These are phyloP conservation scores for Chelmon rostratus DNA, from an alignment of 2,797 vertebrate species.

Conservation along the genomic window DNA sequence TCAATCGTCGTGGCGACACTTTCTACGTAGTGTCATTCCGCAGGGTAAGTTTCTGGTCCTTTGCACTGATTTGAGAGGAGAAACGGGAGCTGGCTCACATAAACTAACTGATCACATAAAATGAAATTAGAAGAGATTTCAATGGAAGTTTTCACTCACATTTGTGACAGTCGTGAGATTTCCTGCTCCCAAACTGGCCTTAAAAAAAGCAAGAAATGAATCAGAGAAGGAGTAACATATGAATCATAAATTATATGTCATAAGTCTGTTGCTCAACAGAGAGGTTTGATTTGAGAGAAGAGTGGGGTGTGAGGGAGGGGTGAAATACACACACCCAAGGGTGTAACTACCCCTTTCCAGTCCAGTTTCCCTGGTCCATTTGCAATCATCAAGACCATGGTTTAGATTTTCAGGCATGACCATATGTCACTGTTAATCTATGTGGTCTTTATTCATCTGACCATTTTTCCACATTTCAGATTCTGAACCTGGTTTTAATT, in stretches of 20 bases:
- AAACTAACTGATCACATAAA: background rate
- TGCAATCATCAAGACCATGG: conserved; percentile 54
- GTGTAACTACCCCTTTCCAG: conserved; percentile 46
- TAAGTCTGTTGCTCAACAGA: conserved; percentile 1
- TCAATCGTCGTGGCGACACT: conserved; percentile 92
- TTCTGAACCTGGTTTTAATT: conserved; percentile 61
- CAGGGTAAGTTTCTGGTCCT: conserved; percentile 86
- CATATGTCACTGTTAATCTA: conserved; percentile 32
- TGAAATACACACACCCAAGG: conserved; percentile 23
- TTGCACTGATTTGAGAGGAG: background rate
- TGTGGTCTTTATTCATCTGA: conserved; percentile 35
- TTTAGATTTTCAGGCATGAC: conserved; percentile 32
- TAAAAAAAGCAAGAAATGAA: conserved; percentile 30
- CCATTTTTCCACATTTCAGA: conserved; percentile 31
- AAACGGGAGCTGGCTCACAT: background rate
- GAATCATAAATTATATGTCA: conserved; percentile 23
- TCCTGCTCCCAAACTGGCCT: background rate
- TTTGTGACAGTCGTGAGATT: conserved; percentile 5
- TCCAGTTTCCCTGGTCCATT: conserved; percentile 46
- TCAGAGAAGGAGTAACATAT: conserved; percentile 14
- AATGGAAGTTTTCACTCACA: conserved; percentile 6
- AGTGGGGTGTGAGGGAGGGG: background rate
- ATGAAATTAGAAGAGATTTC: background rate
- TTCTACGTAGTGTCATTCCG: conserved; percentile 98
- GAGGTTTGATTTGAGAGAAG: conserved; percentile 32